These are phyloP conservation scores for Helicolenus hilgendorfi DNA, from an alignment of 2,797 vertebrate genomes.

Conservation along the genomic window DNA sequence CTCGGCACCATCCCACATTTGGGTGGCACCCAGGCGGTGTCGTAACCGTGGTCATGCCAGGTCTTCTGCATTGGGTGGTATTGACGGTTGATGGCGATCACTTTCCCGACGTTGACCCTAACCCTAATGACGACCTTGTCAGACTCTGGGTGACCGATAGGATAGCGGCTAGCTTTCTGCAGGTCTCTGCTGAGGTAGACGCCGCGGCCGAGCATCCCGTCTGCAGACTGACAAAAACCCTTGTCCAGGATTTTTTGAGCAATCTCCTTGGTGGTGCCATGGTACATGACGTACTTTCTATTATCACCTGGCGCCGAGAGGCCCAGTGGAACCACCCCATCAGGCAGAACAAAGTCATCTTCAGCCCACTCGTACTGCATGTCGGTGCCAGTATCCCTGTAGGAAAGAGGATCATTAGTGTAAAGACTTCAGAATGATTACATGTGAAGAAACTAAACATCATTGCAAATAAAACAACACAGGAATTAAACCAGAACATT, in stretches of 20 bases:
- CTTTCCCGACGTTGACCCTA: conserved; percentile 70
- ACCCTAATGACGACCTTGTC: conserved; percentile 76
- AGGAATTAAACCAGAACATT: too few species aligned
- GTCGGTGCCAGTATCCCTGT: not conserved
- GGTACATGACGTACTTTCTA: conserved; percentile 78
- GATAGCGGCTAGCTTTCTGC: conserved; percentile 80
- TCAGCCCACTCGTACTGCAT: conserved; percentile 45
- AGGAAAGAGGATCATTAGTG: not conserved
- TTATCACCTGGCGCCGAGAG: fast-evolving
- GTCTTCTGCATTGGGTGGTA: conserved; percentile 57
- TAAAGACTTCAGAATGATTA: not conserved
- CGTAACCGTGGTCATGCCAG: conserved; percentile 48
- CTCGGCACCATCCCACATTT: conserved; percentile 63
- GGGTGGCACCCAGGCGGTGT: conserved; percentile 86
- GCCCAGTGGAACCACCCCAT: not conserved
- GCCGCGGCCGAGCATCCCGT: conserved; percentile 76
- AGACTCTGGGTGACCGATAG: fast-evolving
- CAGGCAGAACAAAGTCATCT: conserved; percentile 27
- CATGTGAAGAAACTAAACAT: not conserved
- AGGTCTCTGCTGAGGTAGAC: conserved; percentile 87
- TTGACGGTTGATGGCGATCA: conserved; percentile 61
- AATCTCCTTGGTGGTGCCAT: conserved; percentile 56
- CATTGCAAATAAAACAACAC: not conserved
- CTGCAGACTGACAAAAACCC: conserved; percentile 34
- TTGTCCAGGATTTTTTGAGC: not conserved